A percentile compares a stretch with the other conserved stretches of the same genome.
Conservation (phyloP, 1,140 invertebrate species). For the Metopolophium dirhodum region DNA sequence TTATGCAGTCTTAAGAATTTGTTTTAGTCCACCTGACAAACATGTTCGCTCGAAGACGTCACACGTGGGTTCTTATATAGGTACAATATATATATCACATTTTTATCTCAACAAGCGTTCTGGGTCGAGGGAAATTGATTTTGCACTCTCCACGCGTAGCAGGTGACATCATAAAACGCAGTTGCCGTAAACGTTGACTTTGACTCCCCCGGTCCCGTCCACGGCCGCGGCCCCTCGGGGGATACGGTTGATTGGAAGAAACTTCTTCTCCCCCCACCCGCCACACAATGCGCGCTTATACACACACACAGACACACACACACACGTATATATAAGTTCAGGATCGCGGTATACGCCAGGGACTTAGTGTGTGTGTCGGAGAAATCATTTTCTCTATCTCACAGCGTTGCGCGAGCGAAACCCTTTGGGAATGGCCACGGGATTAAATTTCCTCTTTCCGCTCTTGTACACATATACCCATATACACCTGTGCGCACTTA, state of each 20-base stretch:
- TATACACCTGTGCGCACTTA: background rate
- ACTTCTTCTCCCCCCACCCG: background rate
- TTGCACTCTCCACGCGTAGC: slow-evolving; percentile 11
- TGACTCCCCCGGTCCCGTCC: background rate
- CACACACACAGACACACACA: background rate
- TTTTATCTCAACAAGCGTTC: slow-evolving; percentile 24
- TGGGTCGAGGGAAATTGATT: slow-evolving; percentile 45
- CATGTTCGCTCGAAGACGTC: background rate
- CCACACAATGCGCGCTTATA: background rate
- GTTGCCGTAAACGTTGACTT: slow-evolving; percentile 50
- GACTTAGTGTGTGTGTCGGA: background rate
- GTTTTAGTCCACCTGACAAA: background rate
- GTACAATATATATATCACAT: background rate
- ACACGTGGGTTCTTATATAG: background rate
- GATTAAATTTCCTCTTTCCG: slow-evolving; percentile 36
- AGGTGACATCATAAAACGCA: slow-evolving; percentile 55
- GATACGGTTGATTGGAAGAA: slow-evolving; percentile 43
- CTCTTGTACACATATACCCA: background rate
- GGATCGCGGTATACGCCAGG: background rate
- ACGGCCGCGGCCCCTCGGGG: background rate
- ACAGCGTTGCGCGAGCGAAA: background rate
- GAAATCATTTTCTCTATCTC: slow-evolving; percentile 41
- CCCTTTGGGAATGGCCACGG: slow-evolving; percentile 32
- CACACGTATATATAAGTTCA: background rate
- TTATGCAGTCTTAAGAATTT: too few relatives aligned